Evolutionary conservation across 2,888 invertebrate genomes (phyloP), one percentile per base, ranked within the genome.

Genomic region (Archaeoteleia sp.): DNA sequence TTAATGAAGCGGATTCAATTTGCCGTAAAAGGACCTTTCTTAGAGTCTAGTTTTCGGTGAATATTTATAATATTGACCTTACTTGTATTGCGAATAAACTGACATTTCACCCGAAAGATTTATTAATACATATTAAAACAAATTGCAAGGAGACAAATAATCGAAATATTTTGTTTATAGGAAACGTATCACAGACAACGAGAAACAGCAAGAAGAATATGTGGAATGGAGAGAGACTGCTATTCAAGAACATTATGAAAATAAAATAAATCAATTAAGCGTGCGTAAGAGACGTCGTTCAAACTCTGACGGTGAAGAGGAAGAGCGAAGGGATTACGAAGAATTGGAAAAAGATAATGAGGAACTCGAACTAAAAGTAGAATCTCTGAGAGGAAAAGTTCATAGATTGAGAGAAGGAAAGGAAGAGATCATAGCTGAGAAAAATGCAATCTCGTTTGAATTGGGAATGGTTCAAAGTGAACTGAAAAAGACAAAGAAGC

Each of bases 171-270:
- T 23, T n/a, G 6, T 32, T 55, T 30, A n/a, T 15, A 79, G 77
- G 34, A 72, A 76, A 67, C 80, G 78, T n/a, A 67, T 84, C 9
- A 72, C 67, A 32, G 75, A 82, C 23, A 77, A 80, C 7, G 83
- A 84, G 66, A 75, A 71, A 8, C 77, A 78, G 45, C 79, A 80
- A 30, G 81, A 82, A 45, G 79, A 82, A 63, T 58, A 76, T 7
- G 60, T 79, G 1, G 78, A 80, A 39, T 79, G 78, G 75, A 74
- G 78, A 1, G 71, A 84, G 8, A 73, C 76, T 32, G 76, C 72
- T 20, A 70, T 82, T 1, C 78, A 81, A 51, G 65, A 70, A 3
- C 81, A 77, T 71, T 85, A 82, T 32, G 76, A 81, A 37, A 70
- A 78, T 34, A 77, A 82, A 65, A 51, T 78, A 12, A 54, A 70